Percentiles rank a stretch among this genome's conserved stretches.
Conservation (phyloP, 2,888 invertebrate species). For the Lissocephala sabroskyi region DNA sequence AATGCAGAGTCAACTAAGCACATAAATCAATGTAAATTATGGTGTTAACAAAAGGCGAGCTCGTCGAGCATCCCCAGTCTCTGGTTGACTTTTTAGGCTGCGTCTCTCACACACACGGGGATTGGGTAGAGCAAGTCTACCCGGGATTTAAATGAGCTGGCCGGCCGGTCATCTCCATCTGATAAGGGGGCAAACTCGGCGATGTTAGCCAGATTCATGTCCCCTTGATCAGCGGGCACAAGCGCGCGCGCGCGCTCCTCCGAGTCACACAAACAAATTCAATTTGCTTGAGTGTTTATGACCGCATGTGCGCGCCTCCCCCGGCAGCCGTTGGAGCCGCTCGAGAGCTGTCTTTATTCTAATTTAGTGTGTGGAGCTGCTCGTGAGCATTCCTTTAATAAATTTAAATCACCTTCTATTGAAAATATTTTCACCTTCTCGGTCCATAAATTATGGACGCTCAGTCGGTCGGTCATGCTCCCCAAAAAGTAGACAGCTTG, state of each 20-base stretch:
- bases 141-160: slow-evolving; percentile 53
- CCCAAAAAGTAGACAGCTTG: not conserved
- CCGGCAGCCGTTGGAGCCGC: not conserved
- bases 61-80: slow-evolving; percentile 39
- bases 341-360: slow-evolving; percentile 35
- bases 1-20: slow-evolving; percentile 64
- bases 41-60: slow-evolving; percentile 68
- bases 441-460: slow-evolving; percentile 51
- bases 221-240: slow-evolving; percentile 4
- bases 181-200: slow-evolving; percentile 31
- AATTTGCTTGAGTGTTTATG: slow-evolving; percentile 60
- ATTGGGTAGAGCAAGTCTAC: slow-evolving; percentile 9
- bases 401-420: slow-evolving; percentile 66
- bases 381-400: slow-evolving; percentile 66
- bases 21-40: slow-evolving; percentile 70
- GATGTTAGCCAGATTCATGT: not conserved
- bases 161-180: slow-evolving; percentile 33
- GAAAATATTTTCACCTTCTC: slow-evolving; percentile 64
- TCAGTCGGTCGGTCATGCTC: slow-evolving; percentile 5
- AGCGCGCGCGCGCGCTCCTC: slow-evolving; percentile 12
- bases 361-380: slow-evolving; percentile 56
- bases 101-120: no score
- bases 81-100: slow-evolving; percentile 30
- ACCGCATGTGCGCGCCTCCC: slow-evolving; percentile 14
- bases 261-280: slow-evolving; percentile 38